Percentiles rank a stretch among this genome's conserved stretches.
Evolutionary conservation across 2,113 vertebrate species (phyloP).

Genomic region (Willisornis vidua): DNA sequence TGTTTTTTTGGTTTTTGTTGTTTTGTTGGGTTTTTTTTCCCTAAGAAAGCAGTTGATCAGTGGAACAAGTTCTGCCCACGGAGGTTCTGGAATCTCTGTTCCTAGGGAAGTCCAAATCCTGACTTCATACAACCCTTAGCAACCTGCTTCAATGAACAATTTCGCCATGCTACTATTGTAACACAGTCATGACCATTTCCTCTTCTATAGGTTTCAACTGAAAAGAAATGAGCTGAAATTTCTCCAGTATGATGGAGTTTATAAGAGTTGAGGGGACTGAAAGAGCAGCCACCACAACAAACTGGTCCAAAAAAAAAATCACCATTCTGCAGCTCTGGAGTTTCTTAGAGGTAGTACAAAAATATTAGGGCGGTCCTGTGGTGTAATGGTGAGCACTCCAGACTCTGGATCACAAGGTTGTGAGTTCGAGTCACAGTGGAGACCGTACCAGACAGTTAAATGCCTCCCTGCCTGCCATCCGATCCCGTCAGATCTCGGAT

Average conservation of each 20-base stretch:
- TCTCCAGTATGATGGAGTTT: not conserved
- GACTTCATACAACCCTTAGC: not conserved
- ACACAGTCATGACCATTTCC: not conserved
- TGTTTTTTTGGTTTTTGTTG: too few relatives aligned
- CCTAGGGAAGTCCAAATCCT: not conserved
- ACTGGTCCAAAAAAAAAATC: not conserved
- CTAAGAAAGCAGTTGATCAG: accelerated
- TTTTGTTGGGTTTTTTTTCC: not conserved
- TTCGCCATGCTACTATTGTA: not conserved
- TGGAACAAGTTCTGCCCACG: not conserved
- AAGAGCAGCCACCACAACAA: not conserved
- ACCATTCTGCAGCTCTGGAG: not conserved
- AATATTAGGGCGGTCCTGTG: not conserved
- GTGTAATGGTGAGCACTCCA: too few relatives aligned
- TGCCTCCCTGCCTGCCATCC: too few relatives aligned
- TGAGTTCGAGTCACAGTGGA: too few relatives aligned
- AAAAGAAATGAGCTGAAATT: not conserved
- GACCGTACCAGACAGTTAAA: too few relatives aligned
- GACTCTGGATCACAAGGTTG: too few relatives aligned
- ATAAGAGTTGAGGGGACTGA: not conserved
- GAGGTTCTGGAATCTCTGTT: not conserved
- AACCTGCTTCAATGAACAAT: not conserved
- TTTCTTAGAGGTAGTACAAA: not conserved
- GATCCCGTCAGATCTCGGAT: too few relatives aligned
- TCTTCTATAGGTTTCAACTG: not conserved